These are phyloP conservation scores for Xenopus petersii DNA, from an alignment of 2,797 vertebrate genomes.

Conservation along the genomic window DNA sequence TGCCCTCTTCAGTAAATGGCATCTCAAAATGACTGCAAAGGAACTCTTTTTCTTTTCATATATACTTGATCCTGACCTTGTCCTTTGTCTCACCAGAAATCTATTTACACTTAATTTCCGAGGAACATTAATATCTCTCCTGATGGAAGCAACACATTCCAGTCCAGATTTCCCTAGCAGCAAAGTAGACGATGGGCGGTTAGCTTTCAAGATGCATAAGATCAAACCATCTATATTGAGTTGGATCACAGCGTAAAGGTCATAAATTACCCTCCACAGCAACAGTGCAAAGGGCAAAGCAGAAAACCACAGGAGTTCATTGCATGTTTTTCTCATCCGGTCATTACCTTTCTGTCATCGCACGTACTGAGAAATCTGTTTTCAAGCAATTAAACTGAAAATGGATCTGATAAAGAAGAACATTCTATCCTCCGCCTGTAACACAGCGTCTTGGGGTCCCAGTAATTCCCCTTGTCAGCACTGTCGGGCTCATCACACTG, in stretches of 20 bases:
- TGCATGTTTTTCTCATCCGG: constrained; percentile 25
- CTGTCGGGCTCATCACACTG: constrained; percentile 44
- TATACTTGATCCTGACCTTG: not conserved
- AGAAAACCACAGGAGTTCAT: constrained; percentile 3
- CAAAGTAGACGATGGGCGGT: not conserved
- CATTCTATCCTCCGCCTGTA: constrained; percentile 44
- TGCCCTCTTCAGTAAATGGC: too few relatives aligned
- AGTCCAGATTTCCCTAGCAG: not conserved
- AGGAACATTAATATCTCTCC: too few relatives aligned
- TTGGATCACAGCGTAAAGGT: not conserved
- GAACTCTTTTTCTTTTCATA: too few relatives aligned
- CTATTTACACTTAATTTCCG: not conserved
- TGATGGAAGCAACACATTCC: too few relatives aligned
- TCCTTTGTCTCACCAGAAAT: constrained; percentile 8
- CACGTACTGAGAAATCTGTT: constrained; percentile 40
- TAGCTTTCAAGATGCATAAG: not conserved
- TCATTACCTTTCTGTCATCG: constrained; percentile 34
- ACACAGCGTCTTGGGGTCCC: constrained; percentile 41
- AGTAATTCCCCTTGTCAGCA: constrained; percentile 50
- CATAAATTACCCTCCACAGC: not conserved
- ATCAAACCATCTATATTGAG: constrained; percentile 2
- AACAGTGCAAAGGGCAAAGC: not conserved
- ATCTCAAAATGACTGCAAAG: too few relatives aligned
- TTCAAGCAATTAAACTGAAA: constrained; percentile 50
- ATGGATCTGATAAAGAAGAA: constrained; percentile 47